Evolutionary conservation across 2,888 invertebrate species (phyloP).

Genomic region (Liposcelis brunnea): DNA sequence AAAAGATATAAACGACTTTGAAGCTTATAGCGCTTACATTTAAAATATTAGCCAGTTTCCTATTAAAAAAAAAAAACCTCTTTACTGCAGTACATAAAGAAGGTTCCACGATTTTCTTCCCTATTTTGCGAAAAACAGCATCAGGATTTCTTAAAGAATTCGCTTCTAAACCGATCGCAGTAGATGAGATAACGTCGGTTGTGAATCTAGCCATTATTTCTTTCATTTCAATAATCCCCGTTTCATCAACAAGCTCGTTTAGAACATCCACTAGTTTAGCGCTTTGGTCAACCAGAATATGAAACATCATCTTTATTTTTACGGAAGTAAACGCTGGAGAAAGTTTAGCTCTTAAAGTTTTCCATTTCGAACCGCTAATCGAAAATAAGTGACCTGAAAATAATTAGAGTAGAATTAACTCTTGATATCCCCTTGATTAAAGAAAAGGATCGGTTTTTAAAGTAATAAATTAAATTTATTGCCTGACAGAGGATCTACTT

Average conservation of each 20-base stretch:
- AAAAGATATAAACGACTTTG: no score
- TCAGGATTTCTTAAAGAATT: background rate
- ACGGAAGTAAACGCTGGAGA: slow-evolving; percentile 7
- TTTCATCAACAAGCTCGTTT: background rate
- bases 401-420: no score
- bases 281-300: no score
- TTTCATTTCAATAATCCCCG: slow-evolving; percentile 1
- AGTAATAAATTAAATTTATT: no score
- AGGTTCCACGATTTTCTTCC: background rate
- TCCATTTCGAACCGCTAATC: slow-evolving; percentile 7
- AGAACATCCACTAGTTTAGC: background rate
- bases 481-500: slow-evolving; percentile 37
- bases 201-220: background rate
- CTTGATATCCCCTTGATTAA: no score
- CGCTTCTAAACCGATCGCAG: background rate
- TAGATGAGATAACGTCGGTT: background rate
- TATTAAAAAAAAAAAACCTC: no score
- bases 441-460: no score
- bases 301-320: background rate
- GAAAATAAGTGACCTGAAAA: slow-evolving; percentile 2
- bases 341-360: slow-evolving; percentile 6
- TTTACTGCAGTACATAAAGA: no score
- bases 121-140: background rate
- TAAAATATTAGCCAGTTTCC: no score
- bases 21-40: no score